These are phyloP conservation scores for Ageneiosus marmoratus DNA, from an alignment of 2,113 vertebrate genomes.

Conservation along the genomic window DNA sequence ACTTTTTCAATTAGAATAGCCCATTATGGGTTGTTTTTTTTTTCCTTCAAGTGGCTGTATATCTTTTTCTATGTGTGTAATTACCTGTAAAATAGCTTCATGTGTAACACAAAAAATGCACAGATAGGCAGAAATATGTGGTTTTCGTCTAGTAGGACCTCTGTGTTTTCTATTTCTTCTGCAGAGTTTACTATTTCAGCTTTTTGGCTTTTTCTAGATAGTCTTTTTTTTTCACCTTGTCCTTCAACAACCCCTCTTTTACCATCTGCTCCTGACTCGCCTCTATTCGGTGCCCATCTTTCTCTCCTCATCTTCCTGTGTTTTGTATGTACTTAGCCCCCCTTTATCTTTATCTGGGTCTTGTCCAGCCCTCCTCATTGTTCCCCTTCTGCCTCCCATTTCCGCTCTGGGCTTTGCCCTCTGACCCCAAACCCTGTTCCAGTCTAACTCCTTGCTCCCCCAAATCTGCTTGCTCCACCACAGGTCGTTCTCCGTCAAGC, in stretches of 20 bases:
- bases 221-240: conserved; percentile 47
- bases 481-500: conserved; percentile 65
- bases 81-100: conserved; percentile 31
- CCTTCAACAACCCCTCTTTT: conserved; percentile 61
- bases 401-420: conserved; percentile 57
- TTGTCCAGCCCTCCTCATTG: conserved; percentile 69
- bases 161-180: conserved; percentile 30
- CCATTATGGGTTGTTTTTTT: no score
- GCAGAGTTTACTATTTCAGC: conserved; percentile 31
- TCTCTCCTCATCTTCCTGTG: conserved; percentile 76
- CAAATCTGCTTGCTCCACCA: conserved; percentile 73
- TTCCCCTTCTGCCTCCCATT: conserved; percentile 61
- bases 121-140: conserved; percentile 6
- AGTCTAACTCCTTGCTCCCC: conserved; percentile 54
- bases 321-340: conserved; percentile 67
- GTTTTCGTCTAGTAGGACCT: not conserved
- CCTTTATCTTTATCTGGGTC: conserved; percentile 67
- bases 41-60: not conserved
- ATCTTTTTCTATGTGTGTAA: conserved; percentile 24
- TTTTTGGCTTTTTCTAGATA: conserved; percentile 39
- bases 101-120: conserved; percentile 26
- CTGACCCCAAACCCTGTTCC: conserved; percentile 55
- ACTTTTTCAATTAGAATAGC: conserved; percentile 18
- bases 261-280: conserved; percentile 70
- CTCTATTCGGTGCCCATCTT: conserved; percentile 69